These are phyloP conservation scores for Rhincodon typus DNA, from an alignment of 2,797 vertebrate species.

Conservation along the genomic window DNA sequence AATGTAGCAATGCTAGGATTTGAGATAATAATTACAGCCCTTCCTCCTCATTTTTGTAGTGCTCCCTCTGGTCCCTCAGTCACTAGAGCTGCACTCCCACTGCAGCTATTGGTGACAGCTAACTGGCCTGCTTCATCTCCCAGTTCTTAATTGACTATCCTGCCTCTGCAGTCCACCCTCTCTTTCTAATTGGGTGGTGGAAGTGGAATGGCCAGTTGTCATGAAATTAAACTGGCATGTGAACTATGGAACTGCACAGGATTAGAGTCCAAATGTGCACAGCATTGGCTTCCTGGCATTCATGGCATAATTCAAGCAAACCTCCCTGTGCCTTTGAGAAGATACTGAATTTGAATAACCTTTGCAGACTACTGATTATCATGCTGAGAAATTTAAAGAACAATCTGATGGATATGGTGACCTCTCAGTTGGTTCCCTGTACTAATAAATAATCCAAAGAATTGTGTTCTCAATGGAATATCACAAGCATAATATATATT, in stretches of 20 bases:
- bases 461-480: neutral
- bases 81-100: too few relatives aligned
- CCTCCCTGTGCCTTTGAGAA: neutral
- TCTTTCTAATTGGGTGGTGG: neutral
- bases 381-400: neutral
- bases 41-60: too few relatives aligned
- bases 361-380: neutral
- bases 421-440: neutral
- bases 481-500: neutral
- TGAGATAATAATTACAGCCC: too few relatives aligned
- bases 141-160: neutral
- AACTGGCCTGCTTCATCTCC: too few relatives aligned
- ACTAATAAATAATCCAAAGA: neutral
- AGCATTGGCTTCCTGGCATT: too few relatives aligned
- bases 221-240: neutral
- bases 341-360: neutral
- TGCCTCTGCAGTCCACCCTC: neutral
- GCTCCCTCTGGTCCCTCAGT: too few relatives aligned
- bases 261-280: neutral
- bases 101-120: too few relatives aligned
- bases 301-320: neutral
- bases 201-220: neutral
- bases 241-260: neutral
- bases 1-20: too few relatives aligned
- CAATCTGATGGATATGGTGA: neutral